Evolutionary conservation across 2,797 vertebrate species (phyloP), one percentile per base, ranked within the genome.

Genomic region (Phalloptychus januarius): DNA sequence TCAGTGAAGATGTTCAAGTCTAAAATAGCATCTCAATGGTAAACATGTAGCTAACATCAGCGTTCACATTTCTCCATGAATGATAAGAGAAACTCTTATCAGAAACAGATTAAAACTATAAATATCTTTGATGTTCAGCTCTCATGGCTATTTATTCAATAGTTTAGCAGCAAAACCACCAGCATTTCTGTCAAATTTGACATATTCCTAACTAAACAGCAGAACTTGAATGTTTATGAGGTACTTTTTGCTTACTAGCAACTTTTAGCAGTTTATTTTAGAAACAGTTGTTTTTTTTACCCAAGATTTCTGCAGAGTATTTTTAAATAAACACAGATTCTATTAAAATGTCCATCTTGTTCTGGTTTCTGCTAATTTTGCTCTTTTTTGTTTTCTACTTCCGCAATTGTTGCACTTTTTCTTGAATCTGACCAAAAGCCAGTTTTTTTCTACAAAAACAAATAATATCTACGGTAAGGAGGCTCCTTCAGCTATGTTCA

Each of bases 161-260:
- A 25, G 23, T 25, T 52, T 25, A 52, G 50, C 50, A 52, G 23
- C 23, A 52, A 52, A 25, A 46, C 48, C 48, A 20, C 6, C 48
- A 7, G 1, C 1, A 52, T 8, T 23, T 23, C 18, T 33, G 33
- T 31, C 2, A 33, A 1, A 36, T 20, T 28, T 15, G 15, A 58
- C 5, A 31, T 23, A 13, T 28, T 58, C 54, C 12, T 36, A 23
- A 38, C 3, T 23, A 11, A 23, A 8, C 0, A 7, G 56, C 15
- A 12, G 61, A 80, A 73, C 46, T 76, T 54, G 52, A 77, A 31
- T 56, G 52, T 20, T 70, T 20, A 75, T 56, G 36, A 45, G 40
- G 28, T 28, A 33, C 4, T 69, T 84, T 80, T 83, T 8, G 71
- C 61, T 77, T 58, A 13, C 4, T 0, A 31, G 54, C n/a, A 75